Conservation (phyloP, 2,797 vertebrate genomes). For the Parambassis ranga region DNA sequence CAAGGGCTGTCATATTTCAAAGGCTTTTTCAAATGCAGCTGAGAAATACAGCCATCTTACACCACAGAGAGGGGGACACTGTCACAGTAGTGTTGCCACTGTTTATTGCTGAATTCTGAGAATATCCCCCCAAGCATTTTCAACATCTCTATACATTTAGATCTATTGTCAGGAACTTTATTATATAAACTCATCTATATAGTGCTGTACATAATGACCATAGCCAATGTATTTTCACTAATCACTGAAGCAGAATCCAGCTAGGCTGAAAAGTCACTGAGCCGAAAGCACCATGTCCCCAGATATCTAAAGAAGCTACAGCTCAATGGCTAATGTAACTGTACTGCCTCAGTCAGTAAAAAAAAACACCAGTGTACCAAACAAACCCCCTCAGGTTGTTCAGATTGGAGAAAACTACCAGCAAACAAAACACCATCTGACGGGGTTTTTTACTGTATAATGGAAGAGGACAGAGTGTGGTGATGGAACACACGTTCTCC, state of each 20-base stretch:
- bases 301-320: constrained; percentile 3
- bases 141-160: too few species aligned
- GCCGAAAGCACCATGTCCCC: background rate
- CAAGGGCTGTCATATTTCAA: constrained; percentile 9
- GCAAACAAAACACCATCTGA: constrained; percentile 23
- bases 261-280: background rate
- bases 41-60: background rate
- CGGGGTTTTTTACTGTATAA: constrained; percentile 10
- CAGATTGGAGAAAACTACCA: background rate
- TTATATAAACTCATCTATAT: too few species aligned
- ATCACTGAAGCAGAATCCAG: background rate
- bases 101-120: background rate
- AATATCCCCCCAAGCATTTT: background rate
- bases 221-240: background rate
- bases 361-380: background rate
- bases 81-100: background rate
- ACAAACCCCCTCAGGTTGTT: constrained; percentile 13
- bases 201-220: too few species aligned
- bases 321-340: constrained; percentile 13
- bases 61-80: constrained; percentile 8
- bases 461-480: constrained; percentile 14
- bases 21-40: background rate
- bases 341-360: background rate
- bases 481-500: background rate
- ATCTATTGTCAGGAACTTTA: too few species aligned